phyloP scores from a whole-genome alignment of 1,140 invertebrate genomes.

The Atopsyche davidsoni region DNA sequence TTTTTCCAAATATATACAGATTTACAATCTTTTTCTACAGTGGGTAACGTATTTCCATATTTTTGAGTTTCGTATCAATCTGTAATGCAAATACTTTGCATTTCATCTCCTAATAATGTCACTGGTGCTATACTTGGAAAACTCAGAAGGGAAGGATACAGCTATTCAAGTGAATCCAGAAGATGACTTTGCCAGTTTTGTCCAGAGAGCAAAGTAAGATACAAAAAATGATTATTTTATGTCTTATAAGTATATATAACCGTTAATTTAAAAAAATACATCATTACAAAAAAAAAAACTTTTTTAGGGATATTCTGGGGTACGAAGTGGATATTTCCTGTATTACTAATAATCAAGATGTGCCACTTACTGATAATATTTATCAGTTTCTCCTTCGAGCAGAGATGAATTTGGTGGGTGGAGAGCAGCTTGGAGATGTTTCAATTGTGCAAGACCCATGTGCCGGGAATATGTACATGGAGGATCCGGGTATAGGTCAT shows the following conservation, averaged over 20 bases:
- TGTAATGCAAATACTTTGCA: no score
- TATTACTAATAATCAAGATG: slow-evolving; percentile 4
- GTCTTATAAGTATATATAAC: background rate
- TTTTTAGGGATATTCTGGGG: slow-evolving; percentile 4
- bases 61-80: no score
- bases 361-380: slow-evolving; percentile 11
- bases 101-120: background rate
- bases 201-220: slow-evolving; percentile 12
- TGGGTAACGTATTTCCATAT: background rate
- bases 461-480: no score
- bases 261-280: no score
- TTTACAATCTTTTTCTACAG: background rate
- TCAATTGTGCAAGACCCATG: no score
- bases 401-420: no score
- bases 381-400: slow-evolving; percentile 11
- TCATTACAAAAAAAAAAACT: background rate
- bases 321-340: slow-evolving; percentile 17
- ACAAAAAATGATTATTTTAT: background rate
- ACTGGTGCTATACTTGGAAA: slow-evolving; percentile 8
- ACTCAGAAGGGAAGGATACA: slow-evolving; percentile 1
- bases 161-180: background rate
- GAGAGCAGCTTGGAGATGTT: no score
- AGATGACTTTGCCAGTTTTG: slow-evolving; percentile 12
- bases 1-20: background rate
- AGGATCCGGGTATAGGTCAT: no score